Conservation (phyloP, 2,797 vertebrate species). For the Limnodromus scolopaceus region DNA sequence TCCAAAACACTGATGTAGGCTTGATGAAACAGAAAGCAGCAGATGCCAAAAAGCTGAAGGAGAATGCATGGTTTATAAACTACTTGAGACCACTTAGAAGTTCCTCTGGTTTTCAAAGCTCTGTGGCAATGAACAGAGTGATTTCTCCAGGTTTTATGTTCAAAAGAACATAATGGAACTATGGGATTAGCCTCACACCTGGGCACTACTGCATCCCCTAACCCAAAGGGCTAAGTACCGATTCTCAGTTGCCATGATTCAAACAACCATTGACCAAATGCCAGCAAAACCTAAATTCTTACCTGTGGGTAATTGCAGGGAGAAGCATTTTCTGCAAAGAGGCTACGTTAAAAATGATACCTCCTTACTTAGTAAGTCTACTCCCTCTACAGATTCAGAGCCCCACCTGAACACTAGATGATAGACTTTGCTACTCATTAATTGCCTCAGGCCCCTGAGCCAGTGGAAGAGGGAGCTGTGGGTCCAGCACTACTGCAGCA, state of each 20-base stretch:
- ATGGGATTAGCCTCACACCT: neutral
- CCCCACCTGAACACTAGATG: neutral
- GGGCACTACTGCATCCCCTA: neutral
- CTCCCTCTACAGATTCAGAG: neutral
- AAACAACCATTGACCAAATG: neutral
- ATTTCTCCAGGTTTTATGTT: neutral
- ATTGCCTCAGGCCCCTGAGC: neutral
- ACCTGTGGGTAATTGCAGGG: neutral
- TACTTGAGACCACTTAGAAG: neutral
- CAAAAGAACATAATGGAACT: neutral
- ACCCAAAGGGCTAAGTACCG: neutral
- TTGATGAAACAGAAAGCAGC: neutral
- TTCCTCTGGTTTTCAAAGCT: neutral
- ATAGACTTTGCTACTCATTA: neutral
- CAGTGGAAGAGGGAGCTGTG: neutral
- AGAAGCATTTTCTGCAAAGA: neutral
- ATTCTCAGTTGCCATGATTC: neutral
- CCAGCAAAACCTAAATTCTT: neutral
- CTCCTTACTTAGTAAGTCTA: neutral
- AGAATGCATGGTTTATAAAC: neutral
- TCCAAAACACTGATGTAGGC: neutral
- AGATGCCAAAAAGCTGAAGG: neutral
- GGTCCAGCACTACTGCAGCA: neutral
- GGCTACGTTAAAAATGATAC: neutral
- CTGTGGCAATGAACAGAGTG: neutral